Evolutionary conservation across 2,888 invertebrate species (phyloP), one percentile per base, ranked within the genome.

Genomic region (Athripsodes cinereus): DNA sequence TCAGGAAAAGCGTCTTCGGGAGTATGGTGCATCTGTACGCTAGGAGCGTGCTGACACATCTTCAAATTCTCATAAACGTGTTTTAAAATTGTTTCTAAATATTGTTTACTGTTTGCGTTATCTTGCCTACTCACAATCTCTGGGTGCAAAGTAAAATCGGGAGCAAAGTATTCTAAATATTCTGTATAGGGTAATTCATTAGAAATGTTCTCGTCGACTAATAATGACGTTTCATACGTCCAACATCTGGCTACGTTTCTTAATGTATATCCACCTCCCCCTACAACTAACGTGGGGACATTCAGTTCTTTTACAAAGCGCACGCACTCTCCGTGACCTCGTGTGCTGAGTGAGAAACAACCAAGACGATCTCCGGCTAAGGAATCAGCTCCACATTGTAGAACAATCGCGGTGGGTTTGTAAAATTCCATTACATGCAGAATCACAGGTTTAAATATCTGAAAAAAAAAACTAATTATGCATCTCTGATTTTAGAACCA

Each of bases 381-480:
- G 0, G 98, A 98, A 75, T 99, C 99, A 0, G 99, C 97, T 0
- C 99, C 99, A 74, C 99, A 99, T 76, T 97, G 93, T 13, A 99
- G 74, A 0, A 99, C 99, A 66, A 99, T 96, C 0, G 94, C 96
- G 0, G 95, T 94, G 0, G 99, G 99, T 53, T 91, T 86, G 74
- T 94, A 99, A 72, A 90, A 96, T 68, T 97, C 94, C 88, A 99
- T 96, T 0, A 99, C 97, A 64, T 86, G 84, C 0, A 87, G 85
- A 64, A 99, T 93, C 0, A 95, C 90, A 0, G 97, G 96, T 69
- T 96, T 95, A 71, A 98, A 98, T 2, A 96, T 86, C 82, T 88
- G 75, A 3, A 76, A 72, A 50, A 70, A 47, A 5, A 51, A 55
- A 20, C 18, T 16, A 47, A 44, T 22, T 31, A 31, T 8, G 6